Evolutionary conservation across 2,888 invertebrate genomes (phyloP).

Genomic region (Cenopis cana): DNA sequence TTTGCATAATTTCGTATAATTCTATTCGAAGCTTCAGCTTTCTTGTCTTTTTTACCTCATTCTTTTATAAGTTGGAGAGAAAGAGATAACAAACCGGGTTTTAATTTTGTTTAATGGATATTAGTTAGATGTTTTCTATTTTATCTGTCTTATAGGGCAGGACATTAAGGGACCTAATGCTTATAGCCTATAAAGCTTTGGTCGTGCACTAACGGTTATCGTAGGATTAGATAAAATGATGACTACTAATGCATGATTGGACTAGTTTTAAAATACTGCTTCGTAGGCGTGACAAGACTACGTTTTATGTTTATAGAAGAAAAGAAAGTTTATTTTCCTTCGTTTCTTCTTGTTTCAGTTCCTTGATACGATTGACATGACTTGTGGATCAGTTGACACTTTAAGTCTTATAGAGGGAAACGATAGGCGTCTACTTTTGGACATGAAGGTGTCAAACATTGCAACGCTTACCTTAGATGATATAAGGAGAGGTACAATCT

Average conservation of each 20-base stretch:
- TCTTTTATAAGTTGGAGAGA: not conserved
- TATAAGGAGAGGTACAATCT: too few relatives aligned
- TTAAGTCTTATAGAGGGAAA: too few relatives aligned
- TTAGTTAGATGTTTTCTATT: slow-evolving; percentile 22
- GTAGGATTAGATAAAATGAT: not conserved
- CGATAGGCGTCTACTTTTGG: too few relatives aligned
- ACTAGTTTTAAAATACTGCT: not conserved
- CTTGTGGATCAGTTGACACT: too few relatives aligned
- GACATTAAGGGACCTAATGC: slow-evolving; percentile 25
- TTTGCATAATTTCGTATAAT: not conserved
- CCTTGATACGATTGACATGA: too few relatives aligned
- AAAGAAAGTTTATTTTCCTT: not conserved
- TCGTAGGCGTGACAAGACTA: too few relatives aligned
- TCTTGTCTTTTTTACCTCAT: not conserved
- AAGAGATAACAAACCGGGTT: not conserved
- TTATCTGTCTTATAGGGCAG: slow-evolving; percentile 22
- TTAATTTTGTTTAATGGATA: not conserved
- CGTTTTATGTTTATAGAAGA: not conserved
- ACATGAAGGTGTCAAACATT: too few relatives aligned
- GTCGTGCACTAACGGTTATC: not conserved
- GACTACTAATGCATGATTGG: not conserved
- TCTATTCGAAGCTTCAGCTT: not conserved
- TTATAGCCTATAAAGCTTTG: slow-evolving; percentile 18
- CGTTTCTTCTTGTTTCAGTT: not conserved
- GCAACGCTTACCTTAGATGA: too few relatives aligned